phyloP scores from a whole-genome alignment of 2,797 vertebrate genomes.

The Dromococcyx pavoninus region DNA sequence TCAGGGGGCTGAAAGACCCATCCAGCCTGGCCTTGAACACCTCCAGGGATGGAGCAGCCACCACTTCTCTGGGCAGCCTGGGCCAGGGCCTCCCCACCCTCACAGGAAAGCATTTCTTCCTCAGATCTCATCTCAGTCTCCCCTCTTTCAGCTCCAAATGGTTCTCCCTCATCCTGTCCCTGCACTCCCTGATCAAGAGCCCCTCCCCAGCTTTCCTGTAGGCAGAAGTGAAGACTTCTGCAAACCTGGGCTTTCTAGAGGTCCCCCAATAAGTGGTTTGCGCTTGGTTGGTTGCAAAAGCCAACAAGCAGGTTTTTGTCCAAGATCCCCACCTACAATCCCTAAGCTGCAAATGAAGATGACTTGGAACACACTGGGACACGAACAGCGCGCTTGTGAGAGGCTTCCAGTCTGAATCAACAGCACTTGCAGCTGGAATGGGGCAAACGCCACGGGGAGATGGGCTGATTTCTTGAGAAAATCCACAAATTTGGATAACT shows the following conservation, averaged over 20 bases:
- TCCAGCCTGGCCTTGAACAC: too few relatives aligned
- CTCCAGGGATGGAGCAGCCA: too few relatives aligned
- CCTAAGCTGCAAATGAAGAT: background rate
- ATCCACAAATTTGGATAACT: background rate
- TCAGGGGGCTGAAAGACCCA: too few relatives aligned
- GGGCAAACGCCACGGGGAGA: fast-evolving
- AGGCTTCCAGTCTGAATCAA: background rate
- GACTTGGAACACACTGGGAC: background rate
- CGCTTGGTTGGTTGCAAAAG: background rate
- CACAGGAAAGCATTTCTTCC: too few relatives aligned
- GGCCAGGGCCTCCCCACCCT: too few relatives aligned
- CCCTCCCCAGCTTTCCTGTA: too few relatives aligned
- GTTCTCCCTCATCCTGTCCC: too few relatives aligned
- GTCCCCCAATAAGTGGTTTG: background rate
- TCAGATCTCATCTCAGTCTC: too few relatives aligned
- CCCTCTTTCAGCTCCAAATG: too few relatives aligned
- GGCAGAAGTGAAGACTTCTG: background rate
- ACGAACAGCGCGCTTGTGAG: background rate
- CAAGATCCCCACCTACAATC: background rate
- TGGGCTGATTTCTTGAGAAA: background rate
- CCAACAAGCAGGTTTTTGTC: background rate
- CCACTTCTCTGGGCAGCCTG: too few relatives aligned
- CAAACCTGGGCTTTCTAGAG: background rate
- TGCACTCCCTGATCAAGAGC: too few relatives aligned
- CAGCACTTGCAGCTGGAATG: background rate